Evolutionary conservation across 2,888 invertebrate species (phyloP).

Genomic region (Digitonthophagus gazella): DNA sequence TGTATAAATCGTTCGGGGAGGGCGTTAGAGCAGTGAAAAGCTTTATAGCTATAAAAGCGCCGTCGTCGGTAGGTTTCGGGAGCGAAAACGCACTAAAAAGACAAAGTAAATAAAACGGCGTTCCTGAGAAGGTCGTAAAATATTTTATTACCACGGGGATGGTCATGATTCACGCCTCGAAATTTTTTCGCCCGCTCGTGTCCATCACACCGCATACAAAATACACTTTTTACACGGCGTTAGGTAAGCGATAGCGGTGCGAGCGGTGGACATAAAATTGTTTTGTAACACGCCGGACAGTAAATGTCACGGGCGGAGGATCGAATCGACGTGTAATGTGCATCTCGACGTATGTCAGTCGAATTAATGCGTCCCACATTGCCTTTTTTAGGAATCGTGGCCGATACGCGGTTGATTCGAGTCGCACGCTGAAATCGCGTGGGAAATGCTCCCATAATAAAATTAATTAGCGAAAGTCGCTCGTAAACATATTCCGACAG

Average conservation of each 20-base stretch:
- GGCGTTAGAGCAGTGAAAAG: neutral
- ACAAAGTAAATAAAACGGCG: conserved; percentile 32
- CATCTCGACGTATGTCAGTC: neutral
- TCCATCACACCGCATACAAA: conserved; percentile 6
- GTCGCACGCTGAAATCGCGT: neutral
- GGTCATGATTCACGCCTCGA: conserved; percentile 23
- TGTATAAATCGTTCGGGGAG: neutral
- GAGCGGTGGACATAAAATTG: neutral
- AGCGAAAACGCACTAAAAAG: conserved; percentile 30
- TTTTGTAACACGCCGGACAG: conserved; percentile 6
- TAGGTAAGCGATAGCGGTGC: neutral
- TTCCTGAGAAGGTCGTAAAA: conserved; percentile 27
- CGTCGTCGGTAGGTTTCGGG: conserved; percentile 10
- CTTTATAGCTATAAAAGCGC: neutral
- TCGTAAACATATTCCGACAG: neutral
- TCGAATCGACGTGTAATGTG: neutral
- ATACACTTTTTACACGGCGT: neutral
- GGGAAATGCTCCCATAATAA: neutral
- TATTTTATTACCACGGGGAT: conserved; percentile 25
- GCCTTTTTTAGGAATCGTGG: neutral
- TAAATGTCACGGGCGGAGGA: conserved; percentile 4
- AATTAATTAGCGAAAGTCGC: neutral
- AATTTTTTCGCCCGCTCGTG: conserved; percentile 10
- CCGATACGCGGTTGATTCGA: neutral
- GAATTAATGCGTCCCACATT: neutral